Conservation (phyloP, 2,113 vertebrate species). For the Notarius lentiginosus region DNA sequence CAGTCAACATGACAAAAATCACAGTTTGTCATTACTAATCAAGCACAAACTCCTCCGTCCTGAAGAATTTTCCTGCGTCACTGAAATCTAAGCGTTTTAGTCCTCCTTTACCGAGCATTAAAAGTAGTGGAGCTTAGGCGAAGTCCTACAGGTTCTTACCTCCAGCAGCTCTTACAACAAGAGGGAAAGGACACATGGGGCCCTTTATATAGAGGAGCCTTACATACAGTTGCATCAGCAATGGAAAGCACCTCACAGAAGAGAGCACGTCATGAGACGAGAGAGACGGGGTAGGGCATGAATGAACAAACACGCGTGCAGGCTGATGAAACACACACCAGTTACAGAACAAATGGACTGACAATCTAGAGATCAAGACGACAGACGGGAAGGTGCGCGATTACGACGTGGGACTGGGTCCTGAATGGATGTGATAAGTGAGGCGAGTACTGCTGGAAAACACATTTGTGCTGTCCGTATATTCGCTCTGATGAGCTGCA, state of each 20-base stretch:
- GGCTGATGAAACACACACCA: conserved; percentile 40
- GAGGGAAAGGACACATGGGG: not conserved
- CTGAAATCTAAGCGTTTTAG: not conserved
- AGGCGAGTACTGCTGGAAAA: not conserved
- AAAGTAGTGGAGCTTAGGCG: not conserved
- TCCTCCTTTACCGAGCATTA: not conserved
- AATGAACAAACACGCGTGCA: not conserved
- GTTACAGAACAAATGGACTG: not conserved
- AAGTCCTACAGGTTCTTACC: conserved; percentile 20
- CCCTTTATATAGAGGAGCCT: conserved; percentile 47
- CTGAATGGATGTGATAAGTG: not conserved
- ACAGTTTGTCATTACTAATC: not conserved
- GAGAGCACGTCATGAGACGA: not conserved
- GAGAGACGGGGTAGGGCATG: not conserved
- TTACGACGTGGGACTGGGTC: not conserved
- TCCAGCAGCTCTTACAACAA: conserved; percentile 16
- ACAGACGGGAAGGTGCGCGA: not conserved
- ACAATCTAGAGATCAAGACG: not conserved
- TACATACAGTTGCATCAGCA: conserved; percentile 61
- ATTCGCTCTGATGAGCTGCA: not conserved
- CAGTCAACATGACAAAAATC: not conserved
- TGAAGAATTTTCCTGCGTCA: not conserved
- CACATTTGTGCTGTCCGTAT: not conserved
- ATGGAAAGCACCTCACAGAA: conserved; percentile 38
- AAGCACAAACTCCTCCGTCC: not conserved